These are phyloP conservation scores for Sebastes vulpes DNA, from an alignment of 2,797 vertebrate species.

Conservation along the genomic window DNA sequence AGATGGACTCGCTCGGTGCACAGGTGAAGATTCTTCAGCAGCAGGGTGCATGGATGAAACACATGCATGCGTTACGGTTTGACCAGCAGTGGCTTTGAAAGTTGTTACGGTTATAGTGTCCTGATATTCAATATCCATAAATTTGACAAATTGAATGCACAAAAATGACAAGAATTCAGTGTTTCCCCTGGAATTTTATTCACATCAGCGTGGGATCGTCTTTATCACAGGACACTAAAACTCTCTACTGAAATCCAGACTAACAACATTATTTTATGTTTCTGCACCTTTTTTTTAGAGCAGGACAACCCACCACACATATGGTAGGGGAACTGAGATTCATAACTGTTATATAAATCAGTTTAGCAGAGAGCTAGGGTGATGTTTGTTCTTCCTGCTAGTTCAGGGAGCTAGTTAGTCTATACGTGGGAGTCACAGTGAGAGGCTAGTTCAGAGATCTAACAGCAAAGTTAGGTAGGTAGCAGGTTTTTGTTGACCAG, in stretches of 20 bases:
- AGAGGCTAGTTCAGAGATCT: background rate
- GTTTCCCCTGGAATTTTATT: conserved; percentile 1
- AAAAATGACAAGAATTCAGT: conserved; percentile 25
- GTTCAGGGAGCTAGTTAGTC: background rate
- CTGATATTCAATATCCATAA: conserved; percentile 39
- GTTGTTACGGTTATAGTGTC: conserved; percentile 14
- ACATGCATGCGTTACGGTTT: conserved; percentile 22
- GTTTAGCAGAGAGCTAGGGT: background rate
- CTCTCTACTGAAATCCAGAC: conserved; percentile 15
- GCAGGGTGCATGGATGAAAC: conserved; percentile 52
- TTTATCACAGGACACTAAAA: background rate
- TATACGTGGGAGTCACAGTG: background rate
- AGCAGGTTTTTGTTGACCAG: background rate
- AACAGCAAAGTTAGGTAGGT: background rate
- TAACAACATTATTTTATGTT: conserved; percentile 13
- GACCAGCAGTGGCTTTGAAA: conserved; percentile 41
- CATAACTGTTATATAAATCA: background rate
- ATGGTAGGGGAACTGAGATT: no score
- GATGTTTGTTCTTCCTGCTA: background rate
- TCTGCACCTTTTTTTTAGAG: conserved; percentile 10
- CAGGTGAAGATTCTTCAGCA: conserved; percentile 66
- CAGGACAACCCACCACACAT: background rate
- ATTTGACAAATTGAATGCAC: conserved; percentile 20
- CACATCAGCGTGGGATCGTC: background rate
- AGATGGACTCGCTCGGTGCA: conserved; percentile 36